Evolutionary conservation across 2,888 invertebrate species (phyloP), one percentile per base, ranked within the genome.

Genomic region (Drosophila eohydei): DNA sequence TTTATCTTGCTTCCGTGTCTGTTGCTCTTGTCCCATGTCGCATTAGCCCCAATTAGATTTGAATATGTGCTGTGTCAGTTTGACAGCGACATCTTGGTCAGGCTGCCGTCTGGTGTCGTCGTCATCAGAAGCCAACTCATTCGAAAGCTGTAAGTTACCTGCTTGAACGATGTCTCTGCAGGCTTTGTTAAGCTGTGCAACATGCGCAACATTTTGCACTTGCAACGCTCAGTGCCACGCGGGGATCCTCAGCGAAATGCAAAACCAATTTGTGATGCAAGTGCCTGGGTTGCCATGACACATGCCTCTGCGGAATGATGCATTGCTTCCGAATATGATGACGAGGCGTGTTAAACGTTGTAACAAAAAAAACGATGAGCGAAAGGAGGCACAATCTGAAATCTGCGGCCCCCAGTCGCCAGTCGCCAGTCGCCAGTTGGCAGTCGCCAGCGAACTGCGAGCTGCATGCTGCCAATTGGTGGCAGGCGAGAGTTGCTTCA

Each of bases 251-350:
- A 54, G 82, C 58, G 71, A 74, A 80, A 86, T 80, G 86, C 87
- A 86, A 86, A 86, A 34, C 89, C 86, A 86, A 86, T 88, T 88
- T 86, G 87, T 72, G 89, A 14, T 26, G 86, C 84, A 87, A 86
- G 84, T 88, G 87, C 87, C 88, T 81, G 69, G 77, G 87, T 69
- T 88, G 88, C 81, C 84, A 82, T 84, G 86, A 82, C 87, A 84
- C 86, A 88, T 86, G 56, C 66, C 51, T 30, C 54, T 60, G 70
- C 66, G 40, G 87, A 81, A 88, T 88, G 86, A 87, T 87, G 86
- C 83, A 87, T 87, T 87, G 86, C 89, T 87, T 87, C 86, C 86
- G 86, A 87, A 87, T 87, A 87, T 87, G 86, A 87, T 87, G 86
- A 87, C 86, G 86, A 76, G 89, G 89, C 86, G 89, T 79, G 86